These are phyloP conservation scores for Lampris megalopsis DNA, from an alignment of 2,113 vertebrate species.

Conservation along the genomic window DNA sequence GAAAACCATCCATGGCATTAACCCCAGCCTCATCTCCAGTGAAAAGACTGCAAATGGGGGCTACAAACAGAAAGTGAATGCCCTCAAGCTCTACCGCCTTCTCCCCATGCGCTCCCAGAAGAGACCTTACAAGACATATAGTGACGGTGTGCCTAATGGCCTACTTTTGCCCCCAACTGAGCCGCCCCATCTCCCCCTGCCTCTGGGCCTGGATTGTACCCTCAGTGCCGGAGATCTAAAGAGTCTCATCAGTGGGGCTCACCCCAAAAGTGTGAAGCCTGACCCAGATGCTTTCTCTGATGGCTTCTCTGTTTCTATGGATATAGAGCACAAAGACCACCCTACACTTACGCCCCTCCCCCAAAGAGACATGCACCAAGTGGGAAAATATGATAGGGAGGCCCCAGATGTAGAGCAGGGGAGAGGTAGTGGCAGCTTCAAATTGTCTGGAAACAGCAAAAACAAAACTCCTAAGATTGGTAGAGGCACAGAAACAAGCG, in stretches of 20 bases:
- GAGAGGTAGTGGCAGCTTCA: constrained; percentile 63
- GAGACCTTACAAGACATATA: constrained; percentile 94
- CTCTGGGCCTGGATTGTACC: constrained; percentile 72
- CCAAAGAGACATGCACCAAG: constrained; percentile 56
- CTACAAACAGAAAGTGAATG: constrained; percentile 93
- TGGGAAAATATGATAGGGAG: constrained; percentile 69
- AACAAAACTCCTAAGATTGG: constrained; percentile 68
- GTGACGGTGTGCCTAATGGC: constrained; percentile 82
- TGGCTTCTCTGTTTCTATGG: constrained; percentile 70
- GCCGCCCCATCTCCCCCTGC: constrained; percentile 65
- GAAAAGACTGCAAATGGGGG: constrained; percentile 96
- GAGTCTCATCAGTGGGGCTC: constrained; percentile 74
- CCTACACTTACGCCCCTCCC: constrained; percentile 52
- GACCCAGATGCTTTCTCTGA: constrained; percentile 78
- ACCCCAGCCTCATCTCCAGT: constrained; percentile 90
- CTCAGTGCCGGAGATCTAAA: constrained; percentile 77
- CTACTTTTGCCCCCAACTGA: constrained; percentile 73
- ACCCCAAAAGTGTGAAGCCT: constrained; percentile 77
- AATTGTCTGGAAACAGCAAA: constrained; percentile 69
- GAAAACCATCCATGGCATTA: constrained; percentile 92
- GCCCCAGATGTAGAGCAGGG: constrained; percentile 61
- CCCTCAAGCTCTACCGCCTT: constrained; percentile 93
- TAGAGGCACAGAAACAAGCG: constrained; percentile 56
- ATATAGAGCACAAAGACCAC: constrained; percentile 65
- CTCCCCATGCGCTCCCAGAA: constrained; percentile 94